Base-by-base conservation (phyloP, 2,797 vertebrate species). In the Caiman crocodilus region DNA sequence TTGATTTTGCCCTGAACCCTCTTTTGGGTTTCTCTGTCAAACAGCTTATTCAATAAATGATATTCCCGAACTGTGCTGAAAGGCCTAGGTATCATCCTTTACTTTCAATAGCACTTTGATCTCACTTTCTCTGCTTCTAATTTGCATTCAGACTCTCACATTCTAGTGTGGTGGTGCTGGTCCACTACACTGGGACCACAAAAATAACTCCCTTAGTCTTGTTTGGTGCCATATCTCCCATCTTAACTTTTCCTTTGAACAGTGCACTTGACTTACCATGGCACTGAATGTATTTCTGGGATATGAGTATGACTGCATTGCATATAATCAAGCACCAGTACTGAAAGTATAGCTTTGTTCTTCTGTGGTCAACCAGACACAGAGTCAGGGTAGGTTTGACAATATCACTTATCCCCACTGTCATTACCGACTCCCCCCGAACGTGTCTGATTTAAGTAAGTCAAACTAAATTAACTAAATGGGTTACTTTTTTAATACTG, bases 81-180 rank as follows among this genome's bases (percentile, higher is more conserved):
- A 8, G 73, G 2, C 58, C 35, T 78, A 30, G 25, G 3, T 65
- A 42, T 60, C 6, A 35, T 90, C 76, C 63, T 14, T 28, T 42
- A 50, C 2, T 76, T 92, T 56, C 71, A 57, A 20, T 58, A 42
- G 61, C 15, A 17, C 82, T 20, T 12, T 2, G 21, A 17, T 78
- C 60, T 92, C 57, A 55, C 23, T 74, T 92, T 69, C 21, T 50
- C 64, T 80, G 42, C 81, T 86, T 86, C 30, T 71, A 32, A 91
- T 92, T 89, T 87, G 64, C 75, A 87, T 35, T 2, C 14, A 73
- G 32, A 15, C 69, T 73, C 21, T 14, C 14, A 73, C 23, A 23
- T 73, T 23, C 42, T 4, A 25, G 23, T 7, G 32, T 83, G 74
- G 2, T 8, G 4, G 20, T 90, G 57, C 16, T 42, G 65, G 64